Conservation (phyloP, 1,140 invertebrate genomes). For the Dendrolimus kikuchii region DNA sequence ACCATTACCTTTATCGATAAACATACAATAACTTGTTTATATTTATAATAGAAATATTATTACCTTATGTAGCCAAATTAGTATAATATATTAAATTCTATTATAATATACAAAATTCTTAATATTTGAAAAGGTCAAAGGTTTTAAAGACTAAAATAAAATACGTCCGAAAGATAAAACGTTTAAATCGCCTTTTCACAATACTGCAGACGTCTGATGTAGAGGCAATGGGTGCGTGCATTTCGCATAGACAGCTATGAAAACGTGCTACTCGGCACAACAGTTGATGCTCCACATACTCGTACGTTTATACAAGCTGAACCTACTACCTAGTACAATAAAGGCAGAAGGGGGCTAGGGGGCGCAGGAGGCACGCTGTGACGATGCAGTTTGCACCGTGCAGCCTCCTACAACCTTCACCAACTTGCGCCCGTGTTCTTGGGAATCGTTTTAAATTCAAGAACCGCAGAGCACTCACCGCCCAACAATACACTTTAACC, state of each 20-base stretch:
- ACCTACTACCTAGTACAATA: slow-evolving; percentile 42
- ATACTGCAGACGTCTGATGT: slow-evolving; percentile 33
- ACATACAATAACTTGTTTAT: too few species aligned
- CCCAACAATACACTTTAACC: slow-evolving; percentile 38
- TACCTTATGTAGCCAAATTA: too few species aligned
- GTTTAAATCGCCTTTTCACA: slow-evolving; percentile 38
- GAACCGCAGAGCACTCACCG: slow-evolving; percentile 53
- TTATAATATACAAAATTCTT: too few species aligned
- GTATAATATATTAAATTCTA: too few species aligned
- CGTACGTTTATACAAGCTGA: slow-evolving; percentile 29
- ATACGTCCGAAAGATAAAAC: slow-evolving; percentile 23
- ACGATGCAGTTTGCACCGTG: slow-evolving; percentile 66
- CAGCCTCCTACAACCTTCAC: slow-evolving; percentile 66
- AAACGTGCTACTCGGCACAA: slow-evolving; percentile 55
- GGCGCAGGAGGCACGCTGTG: slow-evolving; percentile 37
- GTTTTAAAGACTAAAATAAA: too few species aligned
- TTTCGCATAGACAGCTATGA: slow-evolving; percentile 35
- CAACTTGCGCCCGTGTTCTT: slow-evolving; percentile 68
- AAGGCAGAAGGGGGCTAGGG: slow-evolving; percentile 32
- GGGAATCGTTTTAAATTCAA: slow-evolving; percentile 71
- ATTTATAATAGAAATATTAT: too few species aligned
- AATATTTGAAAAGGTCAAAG: too few species aligned
- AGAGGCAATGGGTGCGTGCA: slow-evolving; percentile 32
- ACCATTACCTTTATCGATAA: too few species aligned
- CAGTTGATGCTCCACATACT: slow-evolving; percentile 55